A percentile compares a stretch with the other conserved stretches of the same genome.
Evolutionary conservation across 1,140 invertebrate species (phyloP).

Genomic region (Drosophila chauvacae): DNA sequence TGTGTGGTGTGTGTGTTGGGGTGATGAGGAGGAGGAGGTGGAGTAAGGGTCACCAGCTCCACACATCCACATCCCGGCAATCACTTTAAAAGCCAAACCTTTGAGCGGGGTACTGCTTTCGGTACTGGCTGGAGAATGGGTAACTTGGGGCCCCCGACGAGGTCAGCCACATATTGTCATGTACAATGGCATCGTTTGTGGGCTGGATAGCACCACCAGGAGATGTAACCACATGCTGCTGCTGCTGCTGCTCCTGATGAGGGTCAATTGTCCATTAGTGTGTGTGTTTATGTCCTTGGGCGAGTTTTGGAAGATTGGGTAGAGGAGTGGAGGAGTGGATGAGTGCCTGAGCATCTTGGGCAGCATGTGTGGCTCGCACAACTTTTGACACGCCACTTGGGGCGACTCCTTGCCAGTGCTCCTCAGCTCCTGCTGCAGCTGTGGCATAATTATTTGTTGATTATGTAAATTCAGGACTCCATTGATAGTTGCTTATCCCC

Average conservation of each 20-base stretch:
- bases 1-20: neutral
- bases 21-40: neutral
- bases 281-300: constrained; percentile 45
- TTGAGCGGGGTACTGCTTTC: constrained; percentile 19
- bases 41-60: neutral
- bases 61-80: constrained; percentile 24
- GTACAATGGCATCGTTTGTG: constrained; percentile 81
- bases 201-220: constrained; percentile 52
- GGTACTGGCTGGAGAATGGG: neutral
- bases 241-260: constrained; percentile 71
- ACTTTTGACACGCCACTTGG: constrained; percentile 68
- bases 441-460: constrained; percentile 81
- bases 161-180: constrained; percentile 76
- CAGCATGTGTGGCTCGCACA: constrained; percentile 57
- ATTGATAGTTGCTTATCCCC: constrained; percentile 63
- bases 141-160: constrained; percentile 16
- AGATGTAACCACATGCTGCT: constrained; percentile 79
- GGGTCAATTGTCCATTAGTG: constrained; percentile 81
- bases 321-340: neutral
- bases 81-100: constrained; percentile 63
- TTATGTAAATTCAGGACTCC: constrained; percentile 75
- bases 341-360: constrained; percentile 21
- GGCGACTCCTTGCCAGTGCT: constrained; percentile 18
- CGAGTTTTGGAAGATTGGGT: neutral
- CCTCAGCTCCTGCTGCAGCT: constrained; percentile 48